Percentiles rank a stretch among this genome's conserved stretches.
These are phyloP conservation scores for Drosophila melanica DNA, from an alignment of 1,140 invertebrate species.

Conservation along the genomic window DNA sequence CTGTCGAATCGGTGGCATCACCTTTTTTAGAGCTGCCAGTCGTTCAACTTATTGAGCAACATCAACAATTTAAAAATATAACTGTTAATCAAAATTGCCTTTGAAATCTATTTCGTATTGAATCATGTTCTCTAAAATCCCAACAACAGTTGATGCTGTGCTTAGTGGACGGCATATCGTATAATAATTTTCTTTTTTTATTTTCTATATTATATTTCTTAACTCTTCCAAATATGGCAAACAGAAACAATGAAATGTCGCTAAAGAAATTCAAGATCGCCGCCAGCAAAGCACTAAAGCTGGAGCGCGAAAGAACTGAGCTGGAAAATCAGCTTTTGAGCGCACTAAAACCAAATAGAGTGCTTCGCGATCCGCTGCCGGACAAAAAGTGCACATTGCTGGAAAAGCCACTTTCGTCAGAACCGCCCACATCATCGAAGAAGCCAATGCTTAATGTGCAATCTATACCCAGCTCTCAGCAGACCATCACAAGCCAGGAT, in stretches of 20 bases:
- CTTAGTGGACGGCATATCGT: background rate
- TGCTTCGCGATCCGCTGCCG: background rate
- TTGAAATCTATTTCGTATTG: background rate
- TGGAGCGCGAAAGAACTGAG: background rate
- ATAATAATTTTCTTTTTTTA: background rate
- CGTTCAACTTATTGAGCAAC: background rate
- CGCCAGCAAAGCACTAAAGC: background rate
- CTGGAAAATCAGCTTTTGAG: background rate
- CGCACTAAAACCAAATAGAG: background rate
- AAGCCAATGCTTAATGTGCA: background rate
- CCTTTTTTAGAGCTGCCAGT: background rate
- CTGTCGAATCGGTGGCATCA: background rate
- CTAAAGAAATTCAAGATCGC: conserved; percentile 1
- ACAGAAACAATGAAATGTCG: background rate
- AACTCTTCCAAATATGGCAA: background rate
- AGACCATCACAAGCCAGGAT: background rate
- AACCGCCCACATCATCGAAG: background rate
- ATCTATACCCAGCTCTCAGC: background rate
- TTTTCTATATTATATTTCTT: background rate
- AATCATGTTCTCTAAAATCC: background rate
- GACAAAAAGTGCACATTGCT: background rate
- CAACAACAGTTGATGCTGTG: background rate
- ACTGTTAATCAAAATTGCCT: background rate
- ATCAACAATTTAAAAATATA: background rate
- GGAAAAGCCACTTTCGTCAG: background rate